Percentiles rank a stretch among this genome's conserved stretches.
phyloP scores from a whole-genome alignment of 2,888 invertebrate species.

The Tetanocera ferruginea region DNA sequence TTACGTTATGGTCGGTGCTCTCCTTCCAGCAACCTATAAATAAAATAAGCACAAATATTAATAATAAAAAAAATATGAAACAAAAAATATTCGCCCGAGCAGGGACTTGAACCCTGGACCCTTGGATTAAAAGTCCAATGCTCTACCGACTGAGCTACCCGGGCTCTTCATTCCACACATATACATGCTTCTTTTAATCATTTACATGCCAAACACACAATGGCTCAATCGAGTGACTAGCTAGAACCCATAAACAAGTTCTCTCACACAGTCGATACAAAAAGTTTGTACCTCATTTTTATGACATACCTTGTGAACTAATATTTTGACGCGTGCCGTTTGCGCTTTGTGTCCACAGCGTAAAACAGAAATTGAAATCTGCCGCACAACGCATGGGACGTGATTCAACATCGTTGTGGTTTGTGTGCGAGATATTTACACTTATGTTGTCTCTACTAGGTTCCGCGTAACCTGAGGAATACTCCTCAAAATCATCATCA shows the following conservation, averaged over 20 bases:
- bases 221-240: too few species aligned
- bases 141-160: conserved; percentile 38
- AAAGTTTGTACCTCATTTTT: not conserved
- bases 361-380: conserved; percentile 64
- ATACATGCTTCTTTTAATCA: not conserved
- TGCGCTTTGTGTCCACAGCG: conserved; percentile 59
- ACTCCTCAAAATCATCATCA: conserved; percentile 59
- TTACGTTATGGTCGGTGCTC: conserved; percentile 71
- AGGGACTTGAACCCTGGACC: conserved; percentile 41
- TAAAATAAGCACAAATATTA: not conserved
- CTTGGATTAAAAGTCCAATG: conserved; percentile 38
- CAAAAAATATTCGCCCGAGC: conserved; percentile 26
- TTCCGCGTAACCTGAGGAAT: conserved; percentile 49
- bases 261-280: not conserved
- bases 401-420: not conserved
- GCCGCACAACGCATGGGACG: conserved; percentile 54
- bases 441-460: not conserved
- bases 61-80: not conserved
- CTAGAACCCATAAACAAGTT: not conserved
- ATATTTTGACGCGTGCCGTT: conserved; percentile 55
- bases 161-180: not conserved
- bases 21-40: conserved; percentile 73
- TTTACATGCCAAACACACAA: too few species aligned
- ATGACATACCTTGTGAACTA: conserved; percentile 59
- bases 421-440: conserved; percentile 38